Base-by-base conservation (phyloP, 1,140 invertebrate genomes). In the Rhagoletis pomonella region DNA sequence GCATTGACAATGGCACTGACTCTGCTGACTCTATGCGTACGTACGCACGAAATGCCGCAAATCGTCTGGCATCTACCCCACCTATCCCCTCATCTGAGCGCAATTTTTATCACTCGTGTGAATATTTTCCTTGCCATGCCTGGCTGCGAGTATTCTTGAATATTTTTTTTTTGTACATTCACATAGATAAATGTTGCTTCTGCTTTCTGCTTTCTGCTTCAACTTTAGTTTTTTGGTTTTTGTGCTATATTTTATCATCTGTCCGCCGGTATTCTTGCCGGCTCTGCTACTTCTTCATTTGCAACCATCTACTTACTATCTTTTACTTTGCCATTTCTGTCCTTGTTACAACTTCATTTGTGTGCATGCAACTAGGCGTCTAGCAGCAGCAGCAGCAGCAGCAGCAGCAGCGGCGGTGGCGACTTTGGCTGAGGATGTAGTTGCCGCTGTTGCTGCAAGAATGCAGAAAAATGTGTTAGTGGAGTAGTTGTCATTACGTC, bases 401-500 rank as follows among this genome's bases (percentile, higher is more conserved):
- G 73, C 29, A 29, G 69, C 69, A 50, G 69, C 47, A 2, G 47
- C 69, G 50, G 47, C 7, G 44, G 14, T 19, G 47, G 6, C 4
- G 42, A 81, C 47, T 12, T 44, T 12, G 47, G 50, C 69, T n/a
- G 69, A 55, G 47, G 73, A 29, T 55, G 47, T 81, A 81, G 73
- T 81, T 81, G 73, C 44, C 47, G 73, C 73, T 47, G 73, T 81
- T 81, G 73, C 73, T 55, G 73, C 55, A 91, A 90, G 91, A 92
- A 91, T 92, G 91, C 91, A 92, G 91, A 91, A 92, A 92, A 92
- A 92, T 92, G 91, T 92, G 91, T 92, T 92, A 92, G 91, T 92
- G 91, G 91, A 92, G 91, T 92, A 92, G 91, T 92, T 92, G 90
- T 87, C 90, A 92, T 92, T 92, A 92, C 91, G 91, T 92, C 91